Evolutionary conservation across 2,113 vertebrate species (phyloP), one percentile per base, ranked within the genome.

Genomic region (Ornithorhynchus anatinus): DNA sequence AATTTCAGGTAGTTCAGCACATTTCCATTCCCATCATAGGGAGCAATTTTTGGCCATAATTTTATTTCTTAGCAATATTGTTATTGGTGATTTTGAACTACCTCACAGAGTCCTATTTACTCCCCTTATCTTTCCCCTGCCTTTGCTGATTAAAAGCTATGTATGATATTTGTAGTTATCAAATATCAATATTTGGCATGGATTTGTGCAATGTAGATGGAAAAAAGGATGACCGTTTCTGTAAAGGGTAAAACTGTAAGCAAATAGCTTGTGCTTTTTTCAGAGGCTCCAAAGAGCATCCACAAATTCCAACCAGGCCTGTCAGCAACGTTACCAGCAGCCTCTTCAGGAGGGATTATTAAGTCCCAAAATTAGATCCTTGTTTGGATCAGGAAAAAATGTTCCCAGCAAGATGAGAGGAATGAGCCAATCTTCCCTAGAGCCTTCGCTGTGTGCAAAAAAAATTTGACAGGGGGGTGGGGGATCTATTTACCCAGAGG

Each of bases 81-180:
- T 88, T 87, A 73, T 48, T 61, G 43, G 78, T 71, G 59, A 37
- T 71, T 58, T 37, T 50, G 72, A 89, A 82, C 80, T 86, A 69
- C 64, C 45, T 69, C 68, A 75, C 80, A 70, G 80, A 84, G 62
- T 56, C 4, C 14, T 81, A 62, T 79, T 88, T 84, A 78, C 52
- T 78, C 23, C 56, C 59, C 51, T 42, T 65, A 77, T 60, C 84
- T 82, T 81, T 79, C 79, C 66, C 77, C 80, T 47, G 0, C 67
- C 25, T 65, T 76, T 81, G 88, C 83, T 88, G 84, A 91, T 92
- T 88, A 90, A 88, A 89, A 86, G 54, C 57, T 63, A 64, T 45
- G 35, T 53, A 71, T 76, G 68, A 69, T 87, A 78, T 87, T 90
- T 88, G 59, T 89, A 81, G 57, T 84, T 82, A 89, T 77, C 81